Base-by-base conservation (phyloP, 2,888 invertebrate genomes). In the Drosophila paramelanica region DNA sequence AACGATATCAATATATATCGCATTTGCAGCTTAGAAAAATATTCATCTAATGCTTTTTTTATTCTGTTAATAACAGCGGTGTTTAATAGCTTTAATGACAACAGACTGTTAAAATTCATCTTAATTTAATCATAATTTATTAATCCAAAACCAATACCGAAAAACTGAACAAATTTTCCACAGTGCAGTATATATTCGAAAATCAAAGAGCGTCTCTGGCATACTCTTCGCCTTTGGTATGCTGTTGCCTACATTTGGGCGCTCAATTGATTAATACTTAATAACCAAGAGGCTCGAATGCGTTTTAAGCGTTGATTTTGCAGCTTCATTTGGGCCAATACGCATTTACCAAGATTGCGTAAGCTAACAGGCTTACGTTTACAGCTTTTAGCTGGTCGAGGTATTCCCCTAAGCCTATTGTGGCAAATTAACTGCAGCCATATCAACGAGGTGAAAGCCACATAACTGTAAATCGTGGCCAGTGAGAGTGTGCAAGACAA, bases 241-340 rank as follows among this genome's bases (percentile, higher is more conserved):
- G 14, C 10, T 50, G 36, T n/a, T 20, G 5, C 39, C 17, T 27
- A 20, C 25, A 47, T 49, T 61, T n/a, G 27, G 38, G 4, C 8
- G 17, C 20, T 31, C 36, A 41, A 53, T 58, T 58, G 46, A 56
- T 59, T 50, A 46, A 77, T 72, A 56, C 41, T 72, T 62, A 46
- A 67, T 50, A 17, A 11, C 47, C n/a, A 46, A 38, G 36, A 5
- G 17, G 10, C 7, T 46, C 11, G 39, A 52, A 53, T 55, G 39
- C 39, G 33, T 41, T 39, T n/a, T 33, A 49, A 66, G 62, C 60
- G 50, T 58, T 65, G 55, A 53, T 27, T 74, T 62, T 67, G 39
- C 57, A 50, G 47, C 62, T 43, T 46, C 45, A 49, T 7, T 25
- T 43, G 36, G 4, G 20, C n/a, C 23, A 39, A 43, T 10, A 39